A percentile compares a stretch with the other conserved stretches of the same genome.
phyloP scores from a whole-genome alignment of 2,888 invertebrate species.

The Drosophila limbata region DNA sequence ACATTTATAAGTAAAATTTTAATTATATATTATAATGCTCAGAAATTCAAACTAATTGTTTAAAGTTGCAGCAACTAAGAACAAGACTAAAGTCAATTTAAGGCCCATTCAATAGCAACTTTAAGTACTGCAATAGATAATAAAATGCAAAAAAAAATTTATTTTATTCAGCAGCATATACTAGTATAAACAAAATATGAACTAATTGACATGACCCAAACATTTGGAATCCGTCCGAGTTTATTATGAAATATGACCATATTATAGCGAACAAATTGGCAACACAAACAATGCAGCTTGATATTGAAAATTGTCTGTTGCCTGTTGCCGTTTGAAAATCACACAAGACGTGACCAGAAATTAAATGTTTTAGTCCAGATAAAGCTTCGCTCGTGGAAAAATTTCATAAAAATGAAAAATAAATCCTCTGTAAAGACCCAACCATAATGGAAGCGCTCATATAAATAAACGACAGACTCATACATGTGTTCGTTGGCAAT shows the following conservation, averaged over 20 bases:
- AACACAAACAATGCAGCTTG: slow-evolving; percentile 38
- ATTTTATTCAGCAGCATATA: not conserved
- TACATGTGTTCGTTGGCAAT: slow-evolving; percentile 2
- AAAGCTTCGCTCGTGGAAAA: slow-evolving; percentile 56
- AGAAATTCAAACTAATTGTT: not conserved
- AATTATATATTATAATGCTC: not conserved
- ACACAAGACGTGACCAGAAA: slow-evolving; percentile 77
- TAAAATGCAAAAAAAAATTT: too few relatives aligned
- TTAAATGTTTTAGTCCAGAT: slow-evolving; percentile 62
- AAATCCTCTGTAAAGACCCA: slow-evolving; percentile 64
- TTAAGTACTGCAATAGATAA: not conserved
- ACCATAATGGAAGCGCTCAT: slow-evolving; percentile 35
- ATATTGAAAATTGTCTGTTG: slow-evolving; percentile 57
- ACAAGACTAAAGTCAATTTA: too few relatives aligned
- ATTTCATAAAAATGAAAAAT: slow-evolving; percentile 70
- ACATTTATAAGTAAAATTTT: not conserved
- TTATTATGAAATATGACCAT: slow-evolving; percentile 54
- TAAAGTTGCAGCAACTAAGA: too few relatives aligned
- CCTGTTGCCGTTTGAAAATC: slow-evolving; percentile 70
- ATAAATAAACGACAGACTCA: slow-evolving; percentile 26
- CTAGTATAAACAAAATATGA: slow-evolving; percentile 3
- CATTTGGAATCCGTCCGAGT: slow-evolving; percentile 5
- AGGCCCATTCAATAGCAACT: too few relatives aligned
- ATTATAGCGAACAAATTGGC: slow-evolving; percentile 45
- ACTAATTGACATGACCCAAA: slow-evolving; percentile 11